Conservation (phyloP, 2,797 vertebrate species). For the Bovichtus diacanthus region DNA sequence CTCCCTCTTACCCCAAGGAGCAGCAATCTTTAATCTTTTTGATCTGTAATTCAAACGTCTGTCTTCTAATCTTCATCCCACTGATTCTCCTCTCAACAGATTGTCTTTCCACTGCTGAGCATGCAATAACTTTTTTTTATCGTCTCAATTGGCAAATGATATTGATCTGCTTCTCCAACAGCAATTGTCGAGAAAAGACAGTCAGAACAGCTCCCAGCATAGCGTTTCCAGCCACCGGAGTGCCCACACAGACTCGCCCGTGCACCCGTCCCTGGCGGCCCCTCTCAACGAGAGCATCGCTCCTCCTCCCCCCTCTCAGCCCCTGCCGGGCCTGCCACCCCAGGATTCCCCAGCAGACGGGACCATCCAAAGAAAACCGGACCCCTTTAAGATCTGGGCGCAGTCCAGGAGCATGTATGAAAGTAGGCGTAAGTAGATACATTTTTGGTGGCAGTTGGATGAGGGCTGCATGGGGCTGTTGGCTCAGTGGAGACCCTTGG, state of each 20-base stretch:
- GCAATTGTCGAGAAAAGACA: constrained; percentile 98
- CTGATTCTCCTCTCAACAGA: constrained; percentile 25
- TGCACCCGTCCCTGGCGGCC: constrained; percentile 87
- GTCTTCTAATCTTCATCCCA: constrained; percentile 23
- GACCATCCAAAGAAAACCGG: constrained; percentile 96
- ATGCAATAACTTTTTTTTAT: constrained; percentile 15
- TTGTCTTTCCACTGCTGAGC: constrained; percentile 18
- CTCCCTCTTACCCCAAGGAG: constrained; percentile 26
- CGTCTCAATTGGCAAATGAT: constrained; percentile 30
- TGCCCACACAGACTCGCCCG: constrained; percentile 91
- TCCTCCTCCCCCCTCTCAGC: constrained; percentile 84
- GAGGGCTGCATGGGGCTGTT: constrained; percentile 67
- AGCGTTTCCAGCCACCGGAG: constrained; percentile 97
- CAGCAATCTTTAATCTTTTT: constrained; percentile 27
- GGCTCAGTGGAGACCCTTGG: constrained; percentile 40
- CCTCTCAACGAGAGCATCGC: constrained; percentile 84
- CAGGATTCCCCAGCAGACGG: constrained; percentile 87
- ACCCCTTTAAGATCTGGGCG: constrained; percentile 99
- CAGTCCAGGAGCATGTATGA: constrained; percentile 99
- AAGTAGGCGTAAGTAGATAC: constrained; percentile 98
- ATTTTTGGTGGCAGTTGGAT: constrained; percentile 79
- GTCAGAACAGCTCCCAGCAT: constrained; percentile 97
- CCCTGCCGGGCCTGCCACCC: constrained; percentile 82
- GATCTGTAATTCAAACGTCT: constrained; percentile 21
- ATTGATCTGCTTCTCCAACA: constrained; percentile 82